Conservation (phyloP, 2,797 vertebrate genomes). For the Onychomys arenicola region DNA sequence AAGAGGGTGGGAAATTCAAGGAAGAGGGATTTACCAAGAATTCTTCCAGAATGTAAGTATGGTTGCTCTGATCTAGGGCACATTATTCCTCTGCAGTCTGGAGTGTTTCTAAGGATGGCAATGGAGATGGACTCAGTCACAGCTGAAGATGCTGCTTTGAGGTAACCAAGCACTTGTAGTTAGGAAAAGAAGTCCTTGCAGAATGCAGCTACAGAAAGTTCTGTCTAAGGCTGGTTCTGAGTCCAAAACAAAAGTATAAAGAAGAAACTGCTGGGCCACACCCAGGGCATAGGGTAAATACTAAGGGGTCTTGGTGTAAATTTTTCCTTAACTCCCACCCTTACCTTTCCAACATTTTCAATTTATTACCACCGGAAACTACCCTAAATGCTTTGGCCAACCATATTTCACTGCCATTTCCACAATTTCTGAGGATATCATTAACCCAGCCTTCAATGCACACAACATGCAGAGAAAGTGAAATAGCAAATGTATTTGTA, state of each 20-base stretch:
- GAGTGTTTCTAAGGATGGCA: background rate
- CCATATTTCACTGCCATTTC: constrained; percentile 61
- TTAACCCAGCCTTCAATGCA: constrained; percentile 68
- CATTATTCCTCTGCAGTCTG: fast-evolving
- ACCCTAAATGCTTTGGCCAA: constrained; percentile 22
- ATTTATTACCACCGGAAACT: constrained; percentile 40
- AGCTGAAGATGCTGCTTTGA: background rate
- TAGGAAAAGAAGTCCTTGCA: background rate
- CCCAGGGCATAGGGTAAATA: background rate
- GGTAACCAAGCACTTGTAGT: background rate
- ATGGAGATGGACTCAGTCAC: background rate
- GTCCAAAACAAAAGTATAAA: background rate
- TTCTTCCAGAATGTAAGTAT: background rate
- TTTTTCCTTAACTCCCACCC: background rate
- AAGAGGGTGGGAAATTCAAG: no score
- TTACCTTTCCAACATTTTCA: background rate
- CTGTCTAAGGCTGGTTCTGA: no score
- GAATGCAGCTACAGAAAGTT: background rate
- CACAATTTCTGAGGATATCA: constrained; percentile 68
- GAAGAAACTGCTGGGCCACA: background rate
- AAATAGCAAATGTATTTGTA: constrained; percentile 83
- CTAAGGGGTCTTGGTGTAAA: background rate
- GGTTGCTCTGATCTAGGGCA: background rate
- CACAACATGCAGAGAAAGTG: constrained; percentile 68
- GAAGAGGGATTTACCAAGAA: background rate